Conservation (phyloP, 2,888 invertebrate species). For the Anaspis maculata region DNA sequence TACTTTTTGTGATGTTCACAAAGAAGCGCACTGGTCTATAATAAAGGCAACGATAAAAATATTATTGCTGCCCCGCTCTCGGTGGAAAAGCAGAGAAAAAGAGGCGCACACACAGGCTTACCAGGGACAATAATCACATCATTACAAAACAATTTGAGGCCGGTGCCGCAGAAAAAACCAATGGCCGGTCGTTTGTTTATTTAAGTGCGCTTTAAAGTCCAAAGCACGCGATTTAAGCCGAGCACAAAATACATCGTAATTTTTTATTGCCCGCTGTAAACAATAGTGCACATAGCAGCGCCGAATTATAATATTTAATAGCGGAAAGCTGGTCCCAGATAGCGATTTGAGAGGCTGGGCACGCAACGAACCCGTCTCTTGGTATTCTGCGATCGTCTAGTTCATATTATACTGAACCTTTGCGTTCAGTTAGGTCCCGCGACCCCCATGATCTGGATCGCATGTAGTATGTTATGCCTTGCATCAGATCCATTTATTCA, state of each 20-base stretch:
- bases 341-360: slow-evolving; percentile 25
- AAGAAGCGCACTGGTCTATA: no score
- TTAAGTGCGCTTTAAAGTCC: slow-evolving; percentile 11
- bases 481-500: not conserved
- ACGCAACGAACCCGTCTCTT: slow-evolving; percentile 23
- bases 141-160: no score
- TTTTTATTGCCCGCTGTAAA: slow-evolving; percentile 25
- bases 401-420: slow-evolving; percentile 2
- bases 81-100: no score
- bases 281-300: slow-evolving; percentile 34
- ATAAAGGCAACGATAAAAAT: no score
- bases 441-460: slow-evolving; percentile 26
- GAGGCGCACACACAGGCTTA: no score
- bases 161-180: no score
- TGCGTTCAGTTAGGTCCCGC: slow-evolving; percentile 15
- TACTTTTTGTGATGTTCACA: no score
- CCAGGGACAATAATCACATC: no score
- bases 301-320: slow-evolving; percentile 34
- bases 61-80: no score
- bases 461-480: not conserved
- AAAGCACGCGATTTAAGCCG: slow-evolving; percentile 18
- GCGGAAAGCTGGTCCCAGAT: slow-evolving; percentile 26
- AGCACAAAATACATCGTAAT: slow-evolving; percentile 24
- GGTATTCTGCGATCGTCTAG: slow-evolving; percentile 23
- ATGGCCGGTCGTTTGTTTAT: no score